Evolutionary conservation across 2,113 vertebrate species (phyloP).

Genomic region (Tragelaphus scriptus): DNA sequence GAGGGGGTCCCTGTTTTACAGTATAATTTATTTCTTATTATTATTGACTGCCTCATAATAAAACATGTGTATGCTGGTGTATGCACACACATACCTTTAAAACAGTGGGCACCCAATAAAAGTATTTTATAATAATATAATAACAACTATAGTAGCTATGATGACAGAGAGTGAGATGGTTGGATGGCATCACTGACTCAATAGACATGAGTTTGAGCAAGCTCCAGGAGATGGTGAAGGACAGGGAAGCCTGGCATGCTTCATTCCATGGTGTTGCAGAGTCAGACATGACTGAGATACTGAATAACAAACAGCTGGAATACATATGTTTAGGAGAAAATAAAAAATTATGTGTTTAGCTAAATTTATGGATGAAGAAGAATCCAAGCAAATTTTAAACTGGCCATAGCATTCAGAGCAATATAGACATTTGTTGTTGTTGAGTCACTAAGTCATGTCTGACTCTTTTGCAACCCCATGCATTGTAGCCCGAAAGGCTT

Average conservation of each 20-base stretch:
- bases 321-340: neutral
- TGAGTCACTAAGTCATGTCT: neutral
- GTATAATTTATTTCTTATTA: neutral
- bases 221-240: neutral
- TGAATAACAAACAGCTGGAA: neutral
- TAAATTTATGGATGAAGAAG: neutral
- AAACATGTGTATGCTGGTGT: neutral
- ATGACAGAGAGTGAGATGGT: neutral
- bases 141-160: neutral
- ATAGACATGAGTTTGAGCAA: neutral
- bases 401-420: neutral
- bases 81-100: neutral
- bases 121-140: neutral
- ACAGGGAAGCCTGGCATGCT: neutral
- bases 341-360: neutral
- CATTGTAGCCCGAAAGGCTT: neutral
- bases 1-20: neutral
- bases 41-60: neutral
- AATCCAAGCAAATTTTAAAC: neutral
- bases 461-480: neutral
- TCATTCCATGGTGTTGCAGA: neutral
- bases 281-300: neutral
- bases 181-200: neutral
- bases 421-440: neutral
- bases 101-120: neutral